Base-by-base conservation (phyloP, 2,113 vertebrate species). In the Patagioenas fasciata region DNA sequence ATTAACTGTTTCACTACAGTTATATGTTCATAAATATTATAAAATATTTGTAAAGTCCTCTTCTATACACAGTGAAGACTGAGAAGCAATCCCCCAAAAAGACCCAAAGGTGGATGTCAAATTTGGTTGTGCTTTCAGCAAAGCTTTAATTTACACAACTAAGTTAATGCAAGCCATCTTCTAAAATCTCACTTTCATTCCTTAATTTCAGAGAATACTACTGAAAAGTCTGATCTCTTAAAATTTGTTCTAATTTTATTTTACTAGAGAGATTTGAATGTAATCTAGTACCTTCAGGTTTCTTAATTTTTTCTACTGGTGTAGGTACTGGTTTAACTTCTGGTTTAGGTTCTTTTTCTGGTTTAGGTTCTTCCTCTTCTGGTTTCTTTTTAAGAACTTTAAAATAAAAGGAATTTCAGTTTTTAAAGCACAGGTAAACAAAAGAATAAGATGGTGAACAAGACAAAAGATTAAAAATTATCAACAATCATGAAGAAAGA, bases 321-420 rank as follows among this genome's bases (percentile, higher is more conserved):
- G 98, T 98, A 91, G 95, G 89, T 86, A 97, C 85, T 95, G 97
- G 97, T 96, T 98, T 98, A 95, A 95, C 83, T 97, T 98, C 97
- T 88, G 98, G 97, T 96, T 97, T 96, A 85, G 98, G 98, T 90
- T 97, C 96, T 95, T 97, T 97, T 94, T 98, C 97, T 92, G 98
- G 98, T 95, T 97, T 97, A 84, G 98, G 97, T 96, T 98, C 97
- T 88, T 97, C 98, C 69, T 98, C 98, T 98, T 98, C 98, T 58
- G 98, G 81, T 95, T 91, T 98, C 96, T 98, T 98, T 98, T 96
- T 98, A 96, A 97, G 93, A 97, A 98, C 98, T 98, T 98, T 57
- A 97, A 93, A 98, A 98, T 88, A 98, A 95, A 98, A 97, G 92
- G 71, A 96, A 95, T 96, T 97, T 96, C 84, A 95, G 17, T 88